These are phyloP conservation scores for Dreissena rostriformis DNA, from an alignment of 1,140 invertebrate species.

Conservation along the genomic window DNA sequence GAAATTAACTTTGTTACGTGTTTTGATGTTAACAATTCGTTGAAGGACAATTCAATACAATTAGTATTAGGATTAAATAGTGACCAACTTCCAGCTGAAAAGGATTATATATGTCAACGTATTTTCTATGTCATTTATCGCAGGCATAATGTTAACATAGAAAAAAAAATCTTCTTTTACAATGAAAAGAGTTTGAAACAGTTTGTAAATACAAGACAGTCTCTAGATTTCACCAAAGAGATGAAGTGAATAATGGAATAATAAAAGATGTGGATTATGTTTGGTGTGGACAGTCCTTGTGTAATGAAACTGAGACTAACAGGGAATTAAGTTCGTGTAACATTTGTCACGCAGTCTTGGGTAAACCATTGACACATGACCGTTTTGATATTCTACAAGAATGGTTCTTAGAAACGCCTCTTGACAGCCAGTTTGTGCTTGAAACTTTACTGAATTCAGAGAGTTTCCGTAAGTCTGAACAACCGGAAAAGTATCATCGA, in stretches of 20 bases:
- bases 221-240: conserved; percentile 6
- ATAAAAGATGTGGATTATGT: neutral
- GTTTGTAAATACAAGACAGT: neutral
- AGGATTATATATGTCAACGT: neutral
- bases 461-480: conserved; percentile 13
- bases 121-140: neutral
- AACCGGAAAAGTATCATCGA: conserved; percentile 9
- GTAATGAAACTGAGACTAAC: neutral
- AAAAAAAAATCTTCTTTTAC: neutral
- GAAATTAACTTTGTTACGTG: neutral
- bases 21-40: conserved; percentile 4
- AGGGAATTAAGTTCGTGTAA: neutral
- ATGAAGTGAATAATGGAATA: neutral
- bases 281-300: neutral
- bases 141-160: neutral
- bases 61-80: neutral
- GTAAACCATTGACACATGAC: conserved; percentile 6
- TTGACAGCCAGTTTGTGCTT: conserved; percentile 12
- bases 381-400: conserved; percentile 37
- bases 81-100: neutral
- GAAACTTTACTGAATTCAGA: conserved; percentile 24
- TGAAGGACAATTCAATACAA: neutral
- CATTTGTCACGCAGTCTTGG: neutral
- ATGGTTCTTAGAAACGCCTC: conserved; percentile 12
- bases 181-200: neutral